A percentile compares a stretch with the other conserved stretches of the same genome.
Evolutionary conservation across 2,888 invertebrate species (phyloP).

Genomic region (Exocentrus adspersus): DNA sequence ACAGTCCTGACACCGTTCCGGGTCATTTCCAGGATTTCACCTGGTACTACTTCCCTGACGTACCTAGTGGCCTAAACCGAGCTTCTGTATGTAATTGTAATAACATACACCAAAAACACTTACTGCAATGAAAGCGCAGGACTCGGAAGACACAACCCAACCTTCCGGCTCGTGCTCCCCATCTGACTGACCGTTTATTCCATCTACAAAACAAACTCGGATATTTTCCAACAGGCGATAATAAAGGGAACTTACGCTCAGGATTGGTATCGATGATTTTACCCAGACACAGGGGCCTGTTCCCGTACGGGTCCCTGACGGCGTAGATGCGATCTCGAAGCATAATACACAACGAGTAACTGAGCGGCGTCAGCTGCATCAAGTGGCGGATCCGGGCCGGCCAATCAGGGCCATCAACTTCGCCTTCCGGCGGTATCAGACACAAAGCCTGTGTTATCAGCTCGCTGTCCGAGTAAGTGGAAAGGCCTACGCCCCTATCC

Average conservation of each 20-base stretch:
- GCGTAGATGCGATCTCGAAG: conserved; percentile 93
- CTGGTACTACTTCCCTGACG: conserved; percentile 89
- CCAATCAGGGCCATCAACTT: conserved; percentile 90
- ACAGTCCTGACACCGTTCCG: conserved; percentile 85
- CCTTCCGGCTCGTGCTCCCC: conserved; percentile 73
- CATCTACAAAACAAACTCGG: not conserved
- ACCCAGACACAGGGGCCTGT: conserved; percentile 94
- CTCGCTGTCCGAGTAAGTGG: conserved; percentile 96
- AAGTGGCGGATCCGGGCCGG: conserved; percentile 90
- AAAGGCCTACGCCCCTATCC: conserved; percentile 92
- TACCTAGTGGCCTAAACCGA: conserved; percentile 76
- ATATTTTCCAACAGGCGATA: too few relatives aligned
- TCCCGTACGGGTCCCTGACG: conserved; percentile 96
- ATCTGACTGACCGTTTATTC: conserved; percentile 64
- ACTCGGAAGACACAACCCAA: conserved; percentile 97
- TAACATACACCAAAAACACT: too few relatives aligned
- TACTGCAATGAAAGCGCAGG: conserved; percentile 89
- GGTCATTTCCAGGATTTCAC: conserved; percentile 95
- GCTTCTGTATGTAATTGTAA: not conserved
- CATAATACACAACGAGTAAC: conserved; percentile 96
- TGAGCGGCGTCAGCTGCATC: conserved; percentile 93
- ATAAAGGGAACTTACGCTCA: conserved; percentile 44
- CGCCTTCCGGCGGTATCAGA: conserved; percentile 88
- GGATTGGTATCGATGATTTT: conserved; percentile 71
- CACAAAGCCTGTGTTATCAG: conserved; percentile 96